Percentiles rank a stretch among this genome's conserved stretches.
Evolutionary conservation across 2,888 invertebrate genomes (phyloP).

Genomic region (Dolichomitus sp.): DNA sequence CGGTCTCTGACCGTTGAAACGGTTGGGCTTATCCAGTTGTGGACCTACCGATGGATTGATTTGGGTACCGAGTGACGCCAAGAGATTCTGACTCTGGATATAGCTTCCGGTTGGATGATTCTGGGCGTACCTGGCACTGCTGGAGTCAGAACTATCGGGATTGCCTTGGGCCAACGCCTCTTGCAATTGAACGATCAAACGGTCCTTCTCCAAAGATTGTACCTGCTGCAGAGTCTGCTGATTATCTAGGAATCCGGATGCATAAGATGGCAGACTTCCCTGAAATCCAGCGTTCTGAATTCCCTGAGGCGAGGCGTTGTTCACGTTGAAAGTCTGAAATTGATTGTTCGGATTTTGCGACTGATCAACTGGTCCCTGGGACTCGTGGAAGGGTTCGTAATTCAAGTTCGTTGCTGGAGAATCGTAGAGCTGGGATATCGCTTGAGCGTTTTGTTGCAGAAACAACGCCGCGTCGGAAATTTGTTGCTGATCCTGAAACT

Average conservation of each 20-base stretch:
- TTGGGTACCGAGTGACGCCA: constrained; percentile 53
- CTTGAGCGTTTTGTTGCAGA: constrained; percentile 81
- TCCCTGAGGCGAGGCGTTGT: constrained; percentile 16
- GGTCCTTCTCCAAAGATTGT: constrained; percentile 81
- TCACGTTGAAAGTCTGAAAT: constrained; percentile 56
- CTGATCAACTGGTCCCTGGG: constrained; percentile 65
- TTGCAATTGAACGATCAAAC: constrained; percentile 80
- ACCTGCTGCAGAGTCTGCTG: constrained; percentile 77
- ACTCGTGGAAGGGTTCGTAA: constrained; percentile 78
- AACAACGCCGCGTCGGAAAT: constrained; percentile 83
- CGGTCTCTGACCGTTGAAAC: constrained; percentile 42
- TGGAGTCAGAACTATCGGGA: constrained; percentile 63
- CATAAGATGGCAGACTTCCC: constrained; percentile 77
- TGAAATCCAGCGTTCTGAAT: constrained; percentile 56
- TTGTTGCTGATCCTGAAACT: constrained; percentile 68
- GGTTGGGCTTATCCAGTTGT: constrained; percentile 57
- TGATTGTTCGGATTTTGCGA: constrained; percentile 65
- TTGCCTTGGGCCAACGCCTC: constrained; percentile 75
- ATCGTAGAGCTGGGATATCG: constrained; percentile 82
- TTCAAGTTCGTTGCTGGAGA: constrained; percentile 78
- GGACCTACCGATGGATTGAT: constrained; percentile 59
- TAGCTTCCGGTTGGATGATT: constrained; percentile 72
- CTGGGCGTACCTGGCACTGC: constrained; percentile 71
- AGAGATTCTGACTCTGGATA: constrained; percentile 68
- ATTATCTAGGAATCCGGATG: constrained; percentile 78